A percentile compares a stretch with the other conserved stretches of the same genome.
Conservation (phyloP, 2,113 vertebrate genomes). For the Thermophis baileyi region DNA sequence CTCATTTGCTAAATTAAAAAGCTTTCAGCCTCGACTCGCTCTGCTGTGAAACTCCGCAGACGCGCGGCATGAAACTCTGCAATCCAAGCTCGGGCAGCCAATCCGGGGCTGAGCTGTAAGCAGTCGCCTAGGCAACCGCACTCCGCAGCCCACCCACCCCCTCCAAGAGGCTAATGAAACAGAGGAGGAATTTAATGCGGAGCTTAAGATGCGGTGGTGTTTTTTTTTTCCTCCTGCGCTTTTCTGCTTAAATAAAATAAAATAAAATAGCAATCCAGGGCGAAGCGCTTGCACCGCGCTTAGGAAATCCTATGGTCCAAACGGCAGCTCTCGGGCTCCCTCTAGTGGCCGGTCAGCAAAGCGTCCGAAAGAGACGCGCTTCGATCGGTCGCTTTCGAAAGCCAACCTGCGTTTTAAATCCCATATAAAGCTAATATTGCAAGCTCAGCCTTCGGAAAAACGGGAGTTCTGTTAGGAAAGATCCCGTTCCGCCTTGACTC, state of each 20-base stretch:
- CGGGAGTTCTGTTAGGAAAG: not conserved
- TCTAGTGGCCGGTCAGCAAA: not conserved
- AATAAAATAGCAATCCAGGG: not conserved
- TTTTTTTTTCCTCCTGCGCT: not conserved
- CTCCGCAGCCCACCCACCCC: conserved; percentile 56
- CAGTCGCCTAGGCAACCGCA: conserved; percentile 64
- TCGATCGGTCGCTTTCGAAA: not conserved
- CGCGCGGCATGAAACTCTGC: conserved; percentile 60
- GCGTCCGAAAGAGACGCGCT: not conserved
- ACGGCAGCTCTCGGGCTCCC: not conserved
- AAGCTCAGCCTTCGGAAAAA: not conserved
- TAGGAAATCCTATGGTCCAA: no score
- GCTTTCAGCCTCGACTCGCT: conserved; percentile 56
- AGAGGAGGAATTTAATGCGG: not conserved
- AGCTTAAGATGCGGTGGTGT: no score
- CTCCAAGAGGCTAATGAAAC: conserved; percentile 52
- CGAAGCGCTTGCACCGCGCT: not conserved
- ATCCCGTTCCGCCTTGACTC: not conserved
- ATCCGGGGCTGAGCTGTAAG: conserved; percentile 63
- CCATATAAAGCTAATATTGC: not conserved
- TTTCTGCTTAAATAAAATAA: conserved; percentile 35
- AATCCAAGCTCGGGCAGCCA: conserved; percentile 68
- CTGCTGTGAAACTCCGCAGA: conserved; percentile 47
- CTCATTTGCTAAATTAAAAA: conserved; percentile 54
- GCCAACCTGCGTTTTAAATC: no score